phyloP scores from a whole-genome alignment of 2,113 vertebrate genomes.

The Sylvia atricapilla region DNA sequence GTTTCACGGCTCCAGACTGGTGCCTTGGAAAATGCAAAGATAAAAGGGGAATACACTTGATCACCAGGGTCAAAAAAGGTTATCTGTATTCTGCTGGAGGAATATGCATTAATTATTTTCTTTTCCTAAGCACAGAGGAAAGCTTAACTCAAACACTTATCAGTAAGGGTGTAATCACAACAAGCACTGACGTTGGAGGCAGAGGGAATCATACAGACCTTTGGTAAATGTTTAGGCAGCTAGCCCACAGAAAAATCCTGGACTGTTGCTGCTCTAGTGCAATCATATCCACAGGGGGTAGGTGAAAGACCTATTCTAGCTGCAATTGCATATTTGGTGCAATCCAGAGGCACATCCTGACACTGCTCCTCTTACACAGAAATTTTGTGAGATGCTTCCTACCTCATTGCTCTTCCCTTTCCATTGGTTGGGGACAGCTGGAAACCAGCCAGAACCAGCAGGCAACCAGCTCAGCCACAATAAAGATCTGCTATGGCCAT shows the following conservation, averaged over 20 bases:
- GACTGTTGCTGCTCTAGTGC: background rate
- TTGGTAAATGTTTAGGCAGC: background rate
- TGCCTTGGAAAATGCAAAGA: background rate
- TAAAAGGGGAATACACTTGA: background rate
- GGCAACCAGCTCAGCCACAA: background rate
- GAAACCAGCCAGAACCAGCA: background rate
- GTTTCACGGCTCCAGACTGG: background rate
- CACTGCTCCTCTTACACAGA: background rate
- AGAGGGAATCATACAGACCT: background rate
- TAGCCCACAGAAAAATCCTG: background rate
- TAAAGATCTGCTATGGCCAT: background rate
- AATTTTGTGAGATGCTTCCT: rapidly evolving
- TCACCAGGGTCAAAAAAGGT: background rate
- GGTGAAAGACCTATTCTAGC: background rate
- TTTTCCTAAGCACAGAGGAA: background rate
- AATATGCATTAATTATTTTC: background rate
- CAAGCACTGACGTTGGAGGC: background rate
- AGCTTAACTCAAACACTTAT: background rate
- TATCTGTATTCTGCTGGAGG: background rate
- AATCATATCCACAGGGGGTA: background rate
- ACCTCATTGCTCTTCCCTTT: background rate
- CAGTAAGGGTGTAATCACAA: background rate
- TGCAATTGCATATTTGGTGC: background rate
- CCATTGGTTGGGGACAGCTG: background rate
- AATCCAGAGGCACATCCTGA: background rate